Evolutionary conservation across 2,113 vertebrate genomes (phyloP).

Genomic region (Capra hircus): DNA sequence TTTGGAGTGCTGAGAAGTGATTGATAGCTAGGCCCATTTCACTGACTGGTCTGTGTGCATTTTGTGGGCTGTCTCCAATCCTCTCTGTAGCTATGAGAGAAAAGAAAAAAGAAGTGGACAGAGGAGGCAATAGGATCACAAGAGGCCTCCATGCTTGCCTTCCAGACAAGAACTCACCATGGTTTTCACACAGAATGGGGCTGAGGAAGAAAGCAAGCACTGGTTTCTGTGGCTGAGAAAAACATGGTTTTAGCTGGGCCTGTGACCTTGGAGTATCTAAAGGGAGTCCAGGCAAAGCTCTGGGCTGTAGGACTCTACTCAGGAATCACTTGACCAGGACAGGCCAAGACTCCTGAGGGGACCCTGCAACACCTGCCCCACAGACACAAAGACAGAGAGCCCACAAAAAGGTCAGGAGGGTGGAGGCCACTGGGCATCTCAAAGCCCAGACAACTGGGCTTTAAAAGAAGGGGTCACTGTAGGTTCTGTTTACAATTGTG

Average conservation of each 20-base stretch:
- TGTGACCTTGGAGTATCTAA: not conserved
- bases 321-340: not conserved
- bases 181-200: not conserved
- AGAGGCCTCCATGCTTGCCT: not conserved
- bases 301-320: not conserved
- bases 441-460: not conserved
- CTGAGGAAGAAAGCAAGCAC: not conserved
- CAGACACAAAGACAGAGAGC: not conserved
- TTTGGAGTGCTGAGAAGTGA: not conserved
- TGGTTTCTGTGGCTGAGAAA: not conserved
- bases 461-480: not conserved
- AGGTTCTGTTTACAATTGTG: not conserved
- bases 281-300: not conserved
- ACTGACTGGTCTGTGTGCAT: not conserved
- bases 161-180: not conserved
- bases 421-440: not conserved
- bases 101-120: not conserved
- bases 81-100: not conserved
- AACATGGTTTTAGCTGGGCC: not conserved
- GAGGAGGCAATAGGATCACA: not conserved
- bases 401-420: not conserved
- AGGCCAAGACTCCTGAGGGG: not conserved
- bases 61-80: not conserved
- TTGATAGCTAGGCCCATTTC: not conserved
- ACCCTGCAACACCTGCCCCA: not conserved